Evolutionary conservation across 2,113 vertebrate genomes (phyloP).

Genomic region (Pituophis catenifer): DNA sequence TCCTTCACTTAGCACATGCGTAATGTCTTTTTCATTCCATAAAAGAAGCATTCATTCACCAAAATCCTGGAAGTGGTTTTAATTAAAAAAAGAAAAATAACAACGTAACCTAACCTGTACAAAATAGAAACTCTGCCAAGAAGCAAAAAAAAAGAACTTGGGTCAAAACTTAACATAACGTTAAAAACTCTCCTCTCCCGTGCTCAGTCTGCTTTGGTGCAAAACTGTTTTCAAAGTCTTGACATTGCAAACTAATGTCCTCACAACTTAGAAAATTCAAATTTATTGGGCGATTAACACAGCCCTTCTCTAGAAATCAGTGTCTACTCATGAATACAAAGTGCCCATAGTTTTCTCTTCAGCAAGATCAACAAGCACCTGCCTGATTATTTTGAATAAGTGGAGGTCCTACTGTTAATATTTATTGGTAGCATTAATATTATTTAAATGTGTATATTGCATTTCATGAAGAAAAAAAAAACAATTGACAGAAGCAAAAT

Average conservation of each 20-base stretch:
- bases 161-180: not conserved
- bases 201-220: not conserved
- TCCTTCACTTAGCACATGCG: not conserved
- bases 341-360: not conserved
- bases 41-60: slow-evolving; percentile 23
- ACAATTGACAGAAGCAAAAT: not conserved
- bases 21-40: slow-evolving; percentile 21
- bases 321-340: not conserved
- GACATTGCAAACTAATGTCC: not conserved
- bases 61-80: slow-evolving; percentile 15
- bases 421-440: not conserved
- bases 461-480: not conserved
- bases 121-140: slow-evolving; percentile 13
- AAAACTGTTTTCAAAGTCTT: not conserved
- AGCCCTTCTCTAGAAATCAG: not conserved
- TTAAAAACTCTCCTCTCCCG: not conserved
- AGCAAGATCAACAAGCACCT: not conserved
- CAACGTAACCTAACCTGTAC: not conserved
- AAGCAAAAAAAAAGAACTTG: not conserved
- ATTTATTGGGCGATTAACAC: not conserved
- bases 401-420: not conserved
- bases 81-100: slow-evolving; percentile 13
- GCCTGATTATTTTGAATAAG: not conserved
- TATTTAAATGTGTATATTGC: not conserved
- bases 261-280: not conserved